phyloP scores from a whole-genome alignment of 2,888 invertebrate species.

The Acronicta alni region DNA sequence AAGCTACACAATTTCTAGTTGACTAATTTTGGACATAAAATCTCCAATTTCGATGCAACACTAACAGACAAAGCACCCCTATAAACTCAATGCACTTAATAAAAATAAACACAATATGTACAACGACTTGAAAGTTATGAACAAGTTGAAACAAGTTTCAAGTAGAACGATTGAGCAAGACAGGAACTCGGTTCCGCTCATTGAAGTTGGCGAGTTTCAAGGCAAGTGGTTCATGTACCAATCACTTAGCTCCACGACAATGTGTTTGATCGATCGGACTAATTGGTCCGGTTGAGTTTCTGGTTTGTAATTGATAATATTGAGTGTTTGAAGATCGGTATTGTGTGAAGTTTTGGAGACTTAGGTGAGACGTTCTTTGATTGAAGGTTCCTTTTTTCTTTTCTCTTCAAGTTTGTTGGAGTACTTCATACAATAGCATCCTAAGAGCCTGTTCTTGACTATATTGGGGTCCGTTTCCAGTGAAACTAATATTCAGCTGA shows the following conservation, averaged over 20 bases:
- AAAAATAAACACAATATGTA: conserved; percentile 25
- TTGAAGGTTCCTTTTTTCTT: neutral
- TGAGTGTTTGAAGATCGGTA: conserved; percentile 1
- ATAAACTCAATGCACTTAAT: conserved; percentile 10
- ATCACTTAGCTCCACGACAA: conserved; percentile 48
- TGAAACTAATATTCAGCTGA: no score
- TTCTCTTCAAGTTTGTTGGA: no score
- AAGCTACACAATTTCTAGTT: neutral
- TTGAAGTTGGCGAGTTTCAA: conserved; percentile 38
- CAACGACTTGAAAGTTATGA: conserved; percentile 35
- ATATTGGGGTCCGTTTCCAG: no score
- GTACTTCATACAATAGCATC: no score
- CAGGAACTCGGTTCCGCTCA: conserved; percentile 33
- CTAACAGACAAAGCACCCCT: neutral
- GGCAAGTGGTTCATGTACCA: conserved; percentile 29
- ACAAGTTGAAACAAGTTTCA: conserved; percentile 43
- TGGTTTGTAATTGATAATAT: conserved; percentile 22
- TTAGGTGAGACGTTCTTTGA: no score
- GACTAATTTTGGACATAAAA: neutral
- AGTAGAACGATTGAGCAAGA: conserved; percentile 41
- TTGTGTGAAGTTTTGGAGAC: neutral
- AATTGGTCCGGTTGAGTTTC: conserved; percentile 40
- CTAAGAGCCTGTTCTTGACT: no score
- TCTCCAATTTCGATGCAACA: neutral
- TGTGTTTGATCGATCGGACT: conserved; percentile 53